Conservation (phyloP, 1,140 invertebrate genomes). For the Parapsyche elsis region DNA sequence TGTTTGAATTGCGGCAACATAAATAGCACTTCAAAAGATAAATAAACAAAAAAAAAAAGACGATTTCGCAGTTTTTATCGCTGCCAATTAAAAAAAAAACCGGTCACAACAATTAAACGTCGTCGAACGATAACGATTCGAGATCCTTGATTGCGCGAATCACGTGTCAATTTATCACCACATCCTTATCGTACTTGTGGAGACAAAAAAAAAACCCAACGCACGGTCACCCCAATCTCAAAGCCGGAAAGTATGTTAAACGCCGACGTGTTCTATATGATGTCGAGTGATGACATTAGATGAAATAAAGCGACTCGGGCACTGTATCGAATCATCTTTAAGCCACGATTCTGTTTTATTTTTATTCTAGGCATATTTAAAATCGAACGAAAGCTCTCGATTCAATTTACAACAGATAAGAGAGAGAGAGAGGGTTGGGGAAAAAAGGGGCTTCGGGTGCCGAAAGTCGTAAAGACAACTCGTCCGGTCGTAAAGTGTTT, state of each 20-base stretch:
- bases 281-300: slow-evolving; percentile 46
- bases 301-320: slow-evolving; percentile 44
- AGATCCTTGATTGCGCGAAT: background rate
- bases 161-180: too few species aligned
- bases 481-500: too few species aligned
- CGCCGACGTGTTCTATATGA: slow-evolving; percentile 21
- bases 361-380: too few species aligned
- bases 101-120: background rate
- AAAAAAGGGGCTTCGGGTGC: too few species aligned
- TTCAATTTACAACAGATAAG: too few species aligned
- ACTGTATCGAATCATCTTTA: slow-evolving; percentile 35
- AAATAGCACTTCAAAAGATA: too few species aligned
- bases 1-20: background rate
- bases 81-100: background rate
- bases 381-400: too few species aligned
- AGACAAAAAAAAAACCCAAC: background rate
- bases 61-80: slow-evolving; percentile 21
- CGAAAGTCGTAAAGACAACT: too few species aligned
- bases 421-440: too few species aligned
- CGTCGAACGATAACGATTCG: too few species aligned
- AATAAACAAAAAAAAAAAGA: too few species aligned
- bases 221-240: slow-evolving; percentile 31
- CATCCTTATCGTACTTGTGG: too few species aligned
- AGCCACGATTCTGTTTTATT: background rate
- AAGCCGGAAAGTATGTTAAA: slow-evolving; percentile 29